phyloP scores from a whole-genome alignment of 37 sponge, comb jelly and placozoan genomes.

The Halichondria panicea region DNA sequence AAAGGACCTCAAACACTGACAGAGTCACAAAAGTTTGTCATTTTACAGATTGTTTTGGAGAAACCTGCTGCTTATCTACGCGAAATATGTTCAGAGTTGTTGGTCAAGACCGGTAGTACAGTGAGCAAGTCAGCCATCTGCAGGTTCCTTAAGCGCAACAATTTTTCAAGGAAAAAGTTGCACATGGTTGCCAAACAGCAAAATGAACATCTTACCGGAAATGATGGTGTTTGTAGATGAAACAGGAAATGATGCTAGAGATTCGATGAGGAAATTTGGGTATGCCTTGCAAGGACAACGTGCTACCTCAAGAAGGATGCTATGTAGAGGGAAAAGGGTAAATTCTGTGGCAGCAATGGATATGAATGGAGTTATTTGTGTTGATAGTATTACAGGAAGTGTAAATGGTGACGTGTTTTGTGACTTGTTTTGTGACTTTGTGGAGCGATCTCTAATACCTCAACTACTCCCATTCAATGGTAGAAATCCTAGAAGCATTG shows the following conservation, averaged over 20 bases:
- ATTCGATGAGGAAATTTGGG: background rate
- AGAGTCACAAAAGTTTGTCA: background rate
- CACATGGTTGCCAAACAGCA: background rate
- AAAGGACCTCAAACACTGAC: background rate
- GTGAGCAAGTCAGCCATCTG: constrained; percentile 10
- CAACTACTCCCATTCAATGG: constrained; percentile 13
- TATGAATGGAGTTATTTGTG: background rate
- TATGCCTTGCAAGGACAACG: background rate
- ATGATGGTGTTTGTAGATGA: constrained; percentile 16
- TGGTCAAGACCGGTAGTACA: background rate
- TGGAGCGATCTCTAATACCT: background rate
- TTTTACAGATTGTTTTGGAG: background rate
- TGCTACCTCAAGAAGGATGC: background rate
- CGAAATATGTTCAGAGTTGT: background rate
- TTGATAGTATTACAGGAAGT: background rate
- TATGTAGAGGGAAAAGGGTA: constrained; percentile 9
- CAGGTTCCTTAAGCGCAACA: background rate
- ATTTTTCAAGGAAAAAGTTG: constrained; percentile 1
- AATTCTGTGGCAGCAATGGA: background rate
- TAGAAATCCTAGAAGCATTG: constrained; percentile 5
- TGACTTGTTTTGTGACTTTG: constrained; percentile 8
- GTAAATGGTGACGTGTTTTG: background rate
- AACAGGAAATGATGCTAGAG: constrained; percentile 9
- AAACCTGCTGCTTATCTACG: constrained; percentile 5
- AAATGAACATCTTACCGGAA: background rate